Evolutionary conservation across 2,888 invertebrate species (phyloP).

Genomic region (Drosophila anomelani): DNA sequence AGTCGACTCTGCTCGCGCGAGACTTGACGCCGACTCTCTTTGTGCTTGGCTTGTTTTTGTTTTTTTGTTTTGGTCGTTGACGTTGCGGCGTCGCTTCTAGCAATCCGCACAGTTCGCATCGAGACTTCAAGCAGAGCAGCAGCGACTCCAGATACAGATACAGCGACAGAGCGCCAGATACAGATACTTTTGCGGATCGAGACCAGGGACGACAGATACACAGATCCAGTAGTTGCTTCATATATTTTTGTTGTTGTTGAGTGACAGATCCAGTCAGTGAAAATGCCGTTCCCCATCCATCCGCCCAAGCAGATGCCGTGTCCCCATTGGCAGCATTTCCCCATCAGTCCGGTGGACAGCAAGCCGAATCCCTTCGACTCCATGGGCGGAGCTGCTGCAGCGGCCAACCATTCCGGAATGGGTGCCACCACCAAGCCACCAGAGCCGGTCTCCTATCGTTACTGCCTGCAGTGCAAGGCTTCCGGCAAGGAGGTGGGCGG

Average conservation of each 20-base stretch:
- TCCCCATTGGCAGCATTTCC: constrained; percentile 84
- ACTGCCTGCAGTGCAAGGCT: constrained; percentile 65
- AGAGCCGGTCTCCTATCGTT: constrained; percentile 70
- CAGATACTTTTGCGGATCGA: constrained; percentile 10
- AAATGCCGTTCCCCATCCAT: constrained; percentile 82
- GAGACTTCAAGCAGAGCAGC: constrained; percentile 56
- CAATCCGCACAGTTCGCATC: constrained; percentile 63
- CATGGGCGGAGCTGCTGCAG: constrained; percentile 37
- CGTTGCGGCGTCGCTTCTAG: constrained; percentile 54
- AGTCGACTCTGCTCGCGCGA: constrained; percentile 8
- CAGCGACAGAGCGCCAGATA: background rate
- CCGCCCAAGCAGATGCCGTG: constrained; percentile 83
- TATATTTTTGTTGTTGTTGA: background rate
- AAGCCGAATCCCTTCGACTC: constrained; percentile 62
- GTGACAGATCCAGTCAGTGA: constrained; percentile 14
- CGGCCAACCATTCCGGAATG: constrained; percentile 12
- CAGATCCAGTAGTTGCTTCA: constrained; percentile 1
- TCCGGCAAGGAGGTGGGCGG: constrained; percentile 42
- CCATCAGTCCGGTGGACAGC: constrained; percentile 77
- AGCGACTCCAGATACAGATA: constrained; percentile 18
- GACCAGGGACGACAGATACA: constrained; percentile 2
- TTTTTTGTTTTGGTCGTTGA: constrained; percentile 48
- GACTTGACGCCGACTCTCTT: constrained; percentile 15
- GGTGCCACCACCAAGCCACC: constrained; percentile 58
- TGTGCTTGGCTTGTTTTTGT: constrained; percentile 31